These are phyloP conservation scores for Nomada lathburiana DNA, from an alignment of 2,888 invertebrate species.

Conservation along the genomic window DNA sequence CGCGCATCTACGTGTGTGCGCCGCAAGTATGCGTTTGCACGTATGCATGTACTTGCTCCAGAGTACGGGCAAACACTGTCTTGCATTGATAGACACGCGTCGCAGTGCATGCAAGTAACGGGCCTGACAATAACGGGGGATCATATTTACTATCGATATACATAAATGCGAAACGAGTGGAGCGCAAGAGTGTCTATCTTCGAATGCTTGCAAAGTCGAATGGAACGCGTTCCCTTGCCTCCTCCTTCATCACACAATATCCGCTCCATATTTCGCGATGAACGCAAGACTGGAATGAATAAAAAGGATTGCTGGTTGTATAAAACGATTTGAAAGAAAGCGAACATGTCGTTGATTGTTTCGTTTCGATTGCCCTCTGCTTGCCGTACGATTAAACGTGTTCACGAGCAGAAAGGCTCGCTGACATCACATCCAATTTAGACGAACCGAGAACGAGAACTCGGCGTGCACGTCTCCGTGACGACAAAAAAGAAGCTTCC, in stretches of 20 bases:
- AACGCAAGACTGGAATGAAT: no score
- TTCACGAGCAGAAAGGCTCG: constrained; percentile 54
- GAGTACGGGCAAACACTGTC: constrained; percentile 6
- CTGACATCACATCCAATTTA: constrained; percentile 70
- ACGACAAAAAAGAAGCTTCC: constrained; percentile 26
- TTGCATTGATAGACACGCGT: constrained; percentile 50
- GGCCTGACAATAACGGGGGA: constrained; percentile 51
- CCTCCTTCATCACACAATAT: neutral
- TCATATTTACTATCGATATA: constrained; percentile 55
- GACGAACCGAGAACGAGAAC: constrained; percentile 27
- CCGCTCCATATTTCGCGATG: neutral
- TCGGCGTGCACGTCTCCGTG: constrained; percentile 38
- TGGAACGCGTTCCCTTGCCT: neutral
- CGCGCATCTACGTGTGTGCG: constrained; percentile 50
- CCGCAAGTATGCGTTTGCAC: constrained; percentile 8
- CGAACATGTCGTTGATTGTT: constrained; percentile 59
- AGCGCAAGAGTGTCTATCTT: constrained; percentile 13
- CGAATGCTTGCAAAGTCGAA: neutral
- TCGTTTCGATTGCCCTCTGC: constrained; percentile 76
- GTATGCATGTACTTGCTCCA: neutral
- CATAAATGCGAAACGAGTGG: constrained; percentile 38
- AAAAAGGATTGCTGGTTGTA: no score
- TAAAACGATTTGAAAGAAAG: neutral
- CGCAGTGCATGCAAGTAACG: constrained; percentile 54
- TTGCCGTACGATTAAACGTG: constrained; percentile 54